These are phyloP conservation scores for Heliconius hewitsoni DNA, from an alignment of 1,140 invertebrate species.

Conservation along the genomic window DNA sequence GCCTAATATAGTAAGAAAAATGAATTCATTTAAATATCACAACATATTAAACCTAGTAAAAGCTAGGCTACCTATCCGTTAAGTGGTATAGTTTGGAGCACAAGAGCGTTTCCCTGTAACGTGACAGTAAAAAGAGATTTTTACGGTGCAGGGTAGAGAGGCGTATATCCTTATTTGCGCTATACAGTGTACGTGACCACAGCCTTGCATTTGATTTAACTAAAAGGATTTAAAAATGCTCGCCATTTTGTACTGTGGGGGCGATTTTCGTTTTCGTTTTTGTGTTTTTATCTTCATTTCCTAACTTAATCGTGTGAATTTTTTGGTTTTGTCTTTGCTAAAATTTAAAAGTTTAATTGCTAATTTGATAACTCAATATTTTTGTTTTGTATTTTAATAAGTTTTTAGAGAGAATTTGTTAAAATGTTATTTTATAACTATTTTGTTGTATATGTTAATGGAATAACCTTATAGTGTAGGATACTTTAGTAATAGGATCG, in stretches of 20 bases:
- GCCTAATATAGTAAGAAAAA: constrained; percentile 15
- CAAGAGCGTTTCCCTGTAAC: constrained; percentile 63
- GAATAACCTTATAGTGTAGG: not conserved
- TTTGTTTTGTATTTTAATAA: too few species aligned
- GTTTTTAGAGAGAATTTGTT: not conserved
- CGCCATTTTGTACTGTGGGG: constrained; percentile 16
- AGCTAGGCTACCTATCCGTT: constrained; percentile 33
- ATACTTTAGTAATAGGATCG: not conserved
- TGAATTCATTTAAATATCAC: constrained; percentile 22
- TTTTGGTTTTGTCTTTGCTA: not conserved
- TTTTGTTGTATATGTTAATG: not conserved
- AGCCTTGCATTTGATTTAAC: constrained; percentile 51
- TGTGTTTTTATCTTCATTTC: not conserved
- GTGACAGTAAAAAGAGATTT: constrained; percentile 58
- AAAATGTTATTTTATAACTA: not conserved
- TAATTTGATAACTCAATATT: not conserved
- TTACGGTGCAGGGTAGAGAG: constrained; percentile 50
- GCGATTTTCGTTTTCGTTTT: constrained; percentile 15
- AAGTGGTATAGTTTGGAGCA: constrained; percentile 45
- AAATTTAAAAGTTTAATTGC: not conserved
- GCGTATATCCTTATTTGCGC: constrained; percentile 66
- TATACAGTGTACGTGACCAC: constrained; percentile 54
- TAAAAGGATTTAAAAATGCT: constrained; percentile 42
- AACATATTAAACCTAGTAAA: not conserved
- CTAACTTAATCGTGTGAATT: not conserved